phyloP scores from a whole-genome alignment of 92 coral and sea anemone species.

The Zoanthus solanderi region DNA sequence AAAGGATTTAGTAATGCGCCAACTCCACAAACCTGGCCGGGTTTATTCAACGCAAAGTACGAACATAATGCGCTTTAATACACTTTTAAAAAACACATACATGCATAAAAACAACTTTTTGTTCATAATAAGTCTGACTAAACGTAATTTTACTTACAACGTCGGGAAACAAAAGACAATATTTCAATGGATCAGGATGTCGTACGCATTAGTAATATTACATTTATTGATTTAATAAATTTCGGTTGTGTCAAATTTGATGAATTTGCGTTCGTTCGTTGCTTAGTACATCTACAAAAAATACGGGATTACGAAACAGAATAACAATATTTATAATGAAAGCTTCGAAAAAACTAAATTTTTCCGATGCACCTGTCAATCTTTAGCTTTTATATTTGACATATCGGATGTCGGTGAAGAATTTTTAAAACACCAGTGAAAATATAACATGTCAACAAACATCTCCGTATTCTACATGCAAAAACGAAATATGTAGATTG shows the following conservation, averaged over 20 bases:
- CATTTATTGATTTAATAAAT: not conserved
- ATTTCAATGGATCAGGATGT: not conserved
- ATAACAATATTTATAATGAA: not conserved
- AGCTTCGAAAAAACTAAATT: not conserved
- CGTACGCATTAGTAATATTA: not conserved
- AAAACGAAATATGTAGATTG: not conserved
- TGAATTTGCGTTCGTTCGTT: too few species aligned
- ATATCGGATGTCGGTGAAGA: slow-evolving; percentile 11
- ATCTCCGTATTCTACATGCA: not conserved
- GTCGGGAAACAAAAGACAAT: not conserved
- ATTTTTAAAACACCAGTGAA: not conserved
- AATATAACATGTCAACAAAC: not conserved
- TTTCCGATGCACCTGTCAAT: slow-evolving; percentile 33
- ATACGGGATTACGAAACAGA: not conserved
- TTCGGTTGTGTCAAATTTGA: not conserved
- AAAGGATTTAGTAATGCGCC: too few species aligned
- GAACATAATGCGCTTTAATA: too few species aligned
- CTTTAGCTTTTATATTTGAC: not conserved
- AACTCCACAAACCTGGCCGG: too few species aligned
- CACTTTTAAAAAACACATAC: too few species aligned
- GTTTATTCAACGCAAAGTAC: too few species aligned
- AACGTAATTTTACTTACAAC: too few species aligned
- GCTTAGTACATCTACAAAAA: not conserved
- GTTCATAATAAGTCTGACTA: too few species aligned
- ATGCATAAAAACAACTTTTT: too few species aligned